These are phyloP conservation scores for Aquatica leii DNA, from an alignment of 2,888 invertebrate species.

Conservation along the genomic window DNA sequence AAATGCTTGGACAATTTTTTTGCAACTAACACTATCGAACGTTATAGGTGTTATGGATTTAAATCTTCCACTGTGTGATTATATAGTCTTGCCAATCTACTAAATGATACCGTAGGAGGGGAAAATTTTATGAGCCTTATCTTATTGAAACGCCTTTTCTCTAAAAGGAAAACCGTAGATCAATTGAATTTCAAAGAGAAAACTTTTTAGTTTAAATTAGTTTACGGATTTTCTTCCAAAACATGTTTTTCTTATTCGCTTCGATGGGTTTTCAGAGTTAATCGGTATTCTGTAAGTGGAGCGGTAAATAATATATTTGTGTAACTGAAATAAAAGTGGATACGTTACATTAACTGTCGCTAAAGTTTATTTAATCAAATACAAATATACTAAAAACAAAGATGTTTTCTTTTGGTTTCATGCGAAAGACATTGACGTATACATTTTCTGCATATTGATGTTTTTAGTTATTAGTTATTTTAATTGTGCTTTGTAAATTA, in stretches of 20 bases:
- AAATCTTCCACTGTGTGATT: conserved; percentile 9
- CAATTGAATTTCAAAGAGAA: conserved; percentile 49
- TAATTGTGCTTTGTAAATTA: too few relatives aligned
- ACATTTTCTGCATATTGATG: too few relatives aligned
- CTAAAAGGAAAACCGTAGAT: conserved; percentile 37
- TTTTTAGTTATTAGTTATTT: too few relatives aligned
- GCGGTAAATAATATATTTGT: not conserved
- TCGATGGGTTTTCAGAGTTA: conserved; percentile 13
- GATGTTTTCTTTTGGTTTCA: too few relatives aligned
- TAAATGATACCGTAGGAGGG: conserved; percentile 31
- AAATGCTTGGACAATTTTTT: conserved; percentile 5
- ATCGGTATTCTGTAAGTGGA: not conserved
- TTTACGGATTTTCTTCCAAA: conserved; percentile 31
- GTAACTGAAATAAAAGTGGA: too few relatives aligned
- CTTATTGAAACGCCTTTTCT: conserved; percentile 43
- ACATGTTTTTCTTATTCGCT: conserved; percentile 28
- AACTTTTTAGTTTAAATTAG: conserved; percentile 44
- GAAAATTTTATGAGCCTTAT: conserved; percentile 46
- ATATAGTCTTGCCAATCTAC: conserved; percentile 20
- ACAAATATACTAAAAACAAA: too few relatives aligned
- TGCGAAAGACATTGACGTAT: too few relatives aligned
- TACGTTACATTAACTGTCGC: too few relatives aligned
- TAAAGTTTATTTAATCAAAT: too few relatives aligned
- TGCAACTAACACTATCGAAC: conserved; percentile 1
- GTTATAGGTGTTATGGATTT: not conserved